Evolutionary conservation across 2,113 vertebrate species (phyloP), one percentile per base, ranked within the genome.

Genomic region (Centropus unirufus): DNA sequence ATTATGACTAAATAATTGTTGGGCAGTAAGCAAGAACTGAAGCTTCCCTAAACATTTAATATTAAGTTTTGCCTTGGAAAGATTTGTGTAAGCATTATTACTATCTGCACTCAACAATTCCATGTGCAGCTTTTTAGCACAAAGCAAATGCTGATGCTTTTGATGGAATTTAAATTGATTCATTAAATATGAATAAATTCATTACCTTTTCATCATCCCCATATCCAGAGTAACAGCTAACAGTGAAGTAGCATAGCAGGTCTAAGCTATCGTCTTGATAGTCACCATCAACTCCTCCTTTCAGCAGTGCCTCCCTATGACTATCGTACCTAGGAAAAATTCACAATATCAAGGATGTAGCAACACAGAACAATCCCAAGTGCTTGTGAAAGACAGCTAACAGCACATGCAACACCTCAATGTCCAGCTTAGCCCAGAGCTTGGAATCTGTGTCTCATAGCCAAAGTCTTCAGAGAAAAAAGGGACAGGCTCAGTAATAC

Each of bases 251-350:
- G 92, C 39, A 98, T 58, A 99, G 97, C 69, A 99, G 96, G 95
- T 99, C 99, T 76, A 99, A 95, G 54, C 98, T 99, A 95, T 99
- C 98, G 22, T 99, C 99, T 69, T 98, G 98, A 92, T 98, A 99
- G 19, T 99, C 99, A 46, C 98, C 99, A 66, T 98, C 98, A 64
- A 98, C 90, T 11, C 99, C 98, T 30, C 99, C 98, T 97, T 98
- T 99, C 84, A 99, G 97, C 77, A 99, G 96, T 46, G 99, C 99
- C 8, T 99, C 99, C 72, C 99, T 98, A 95, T 99, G 99, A 96
- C 98, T 99, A 96, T 99, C 99, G 68, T 99, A 99, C 99, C 99
- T 99, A 87, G 46, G 59, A 75, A 93, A 88, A 85, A 92, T 64
- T 42, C 61, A 90, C 8, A 77, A 17, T 24, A 42, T 29, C 9